These are phyloP conservation scores for Nyctalus aviator DNA, from an alignment of 2,797 vertebrate genomes.

Conservation along the genomic window DNA sequence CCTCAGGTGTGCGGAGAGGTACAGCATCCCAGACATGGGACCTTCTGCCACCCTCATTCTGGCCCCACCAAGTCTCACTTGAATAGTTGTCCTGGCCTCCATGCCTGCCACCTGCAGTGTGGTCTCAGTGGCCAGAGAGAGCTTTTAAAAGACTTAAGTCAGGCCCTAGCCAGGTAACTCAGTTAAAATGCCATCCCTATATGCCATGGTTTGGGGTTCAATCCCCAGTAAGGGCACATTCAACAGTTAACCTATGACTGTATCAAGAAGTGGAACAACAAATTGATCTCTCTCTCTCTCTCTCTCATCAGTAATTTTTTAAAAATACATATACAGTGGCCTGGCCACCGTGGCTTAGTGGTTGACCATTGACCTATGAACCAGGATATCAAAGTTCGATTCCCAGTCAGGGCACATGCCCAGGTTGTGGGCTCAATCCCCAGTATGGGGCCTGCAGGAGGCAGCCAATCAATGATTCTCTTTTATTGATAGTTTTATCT, in stretches of 20 bases:
- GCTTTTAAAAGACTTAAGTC: background rate
- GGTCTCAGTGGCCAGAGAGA: background rate
- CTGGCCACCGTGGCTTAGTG: background rate
- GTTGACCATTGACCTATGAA: background rate
- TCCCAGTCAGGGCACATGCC: too few relatives aligned
- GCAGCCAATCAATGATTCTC: too few relatives aligned
- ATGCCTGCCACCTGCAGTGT: background rate
- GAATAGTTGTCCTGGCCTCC: background rate
- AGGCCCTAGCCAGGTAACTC: background rate
- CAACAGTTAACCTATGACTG: background rate
- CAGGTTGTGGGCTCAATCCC: too few relatives aligned
- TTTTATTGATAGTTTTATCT: background rate
- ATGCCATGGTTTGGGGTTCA: background rate
- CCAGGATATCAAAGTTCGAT: background rate
- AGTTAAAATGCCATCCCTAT: background rate
- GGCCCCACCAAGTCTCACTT: background rate
- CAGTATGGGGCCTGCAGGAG: too few relatives aligned
- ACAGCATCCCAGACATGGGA: background rate
- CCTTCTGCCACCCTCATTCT: background rate
- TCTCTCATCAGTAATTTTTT: background rate
- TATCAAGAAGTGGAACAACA: background rate
- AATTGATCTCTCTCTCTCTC: background rate
- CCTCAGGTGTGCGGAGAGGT: background rate
- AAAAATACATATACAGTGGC: background rate
- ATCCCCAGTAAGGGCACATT: background rate